A percentile compares a stretch with the other conserved stretches of the same genome.
phyloP scores from a whole-genome alignment of 2,888 invertebrate species.

The Hyposoter didymator region DNA sequence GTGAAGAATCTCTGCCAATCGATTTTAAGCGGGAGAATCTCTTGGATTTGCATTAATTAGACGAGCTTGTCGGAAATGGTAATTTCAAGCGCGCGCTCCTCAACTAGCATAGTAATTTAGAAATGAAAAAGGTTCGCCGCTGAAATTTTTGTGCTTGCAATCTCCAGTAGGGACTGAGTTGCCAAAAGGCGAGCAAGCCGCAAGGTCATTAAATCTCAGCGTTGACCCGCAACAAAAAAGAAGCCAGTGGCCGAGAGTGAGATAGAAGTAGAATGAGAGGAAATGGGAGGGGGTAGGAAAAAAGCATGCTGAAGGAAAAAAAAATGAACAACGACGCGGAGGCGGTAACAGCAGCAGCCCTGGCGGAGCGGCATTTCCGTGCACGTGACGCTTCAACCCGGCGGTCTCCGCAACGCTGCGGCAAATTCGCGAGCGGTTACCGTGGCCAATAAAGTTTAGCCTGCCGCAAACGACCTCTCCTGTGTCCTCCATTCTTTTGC shows the following conservation, averaged over 20 bases:
- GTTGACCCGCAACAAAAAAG: conserved; percentile 43
- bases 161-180: background rate
- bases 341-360: conserved; percentile 54
- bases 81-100: background rate
- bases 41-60: background rate
- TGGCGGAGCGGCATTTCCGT: conserved; percentile 67
- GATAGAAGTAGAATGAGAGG: conserved; percentile 4
- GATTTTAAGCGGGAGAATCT: background rate
- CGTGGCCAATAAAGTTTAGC: conserved; percentile 68
- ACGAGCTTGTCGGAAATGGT: background rate
- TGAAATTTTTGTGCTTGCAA: background rate
- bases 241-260: conserved; percentile 14
- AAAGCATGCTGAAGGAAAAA: conserved; percentile 6
- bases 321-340: conserved; percentile 56
- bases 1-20: background rate
- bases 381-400: conserved; percentile 64
- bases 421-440: conserved; percentile 68
- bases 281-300: background rate
- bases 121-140: background rate
- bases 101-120: background rate
- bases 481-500: conserved; percentile 4
- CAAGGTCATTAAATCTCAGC: conserved; percentile 61
- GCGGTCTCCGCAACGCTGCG: conserved; percentile 61
- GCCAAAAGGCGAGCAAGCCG: conserved; percentile 46
- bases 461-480: conserved; percentile 59